Percentiles rank a stretch among this genome's conserved stretches.
Evolutionary conservation across 2,797 vertebrate species (phyloP).

Genomic region (Sebastes cheni): DNA sequence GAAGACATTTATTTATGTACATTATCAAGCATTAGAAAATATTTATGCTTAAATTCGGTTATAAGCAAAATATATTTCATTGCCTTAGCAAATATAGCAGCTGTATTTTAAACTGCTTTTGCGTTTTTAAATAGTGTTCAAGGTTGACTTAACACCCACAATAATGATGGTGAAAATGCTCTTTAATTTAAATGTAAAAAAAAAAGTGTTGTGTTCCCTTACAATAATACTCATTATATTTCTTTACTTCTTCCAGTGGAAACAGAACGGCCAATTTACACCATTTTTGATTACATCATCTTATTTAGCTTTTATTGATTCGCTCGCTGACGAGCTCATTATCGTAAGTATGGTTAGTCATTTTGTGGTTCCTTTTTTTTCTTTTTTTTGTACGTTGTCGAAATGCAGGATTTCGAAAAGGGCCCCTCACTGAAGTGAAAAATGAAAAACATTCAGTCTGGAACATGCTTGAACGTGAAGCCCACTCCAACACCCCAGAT

Average conservation of each 20-base stretch:
- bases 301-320: conserved; percentile 26
- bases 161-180: not conserved
- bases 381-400: not conserved
- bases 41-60: not conserved
- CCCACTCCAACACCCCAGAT: conserved; percentile 59
- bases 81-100: not conserved
- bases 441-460: conserved; percentile 14
- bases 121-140: not conserved
- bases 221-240: not conserved
- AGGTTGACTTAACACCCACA: not conserved
- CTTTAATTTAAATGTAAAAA: not conserved
- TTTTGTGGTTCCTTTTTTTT: not conserved
- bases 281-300: not conserved
- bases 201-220: not conserved
- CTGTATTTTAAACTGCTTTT: not conserved
- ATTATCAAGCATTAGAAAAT: not conserved
- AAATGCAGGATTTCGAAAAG: not conserved
- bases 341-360: not conserved
- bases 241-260: not conserved
- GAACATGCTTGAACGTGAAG: conserved; percentile 31
- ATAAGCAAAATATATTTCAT: not conserved
- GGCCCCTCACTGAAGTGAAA: not conserved
- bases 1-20: not conserved
- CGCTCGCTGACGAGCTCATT: conserved; percentile 35
- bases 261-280: not conserved